Conservation (phyloP, 1,140 invertebrate genomes). For the Drosophila quadrilineata region DNA sequence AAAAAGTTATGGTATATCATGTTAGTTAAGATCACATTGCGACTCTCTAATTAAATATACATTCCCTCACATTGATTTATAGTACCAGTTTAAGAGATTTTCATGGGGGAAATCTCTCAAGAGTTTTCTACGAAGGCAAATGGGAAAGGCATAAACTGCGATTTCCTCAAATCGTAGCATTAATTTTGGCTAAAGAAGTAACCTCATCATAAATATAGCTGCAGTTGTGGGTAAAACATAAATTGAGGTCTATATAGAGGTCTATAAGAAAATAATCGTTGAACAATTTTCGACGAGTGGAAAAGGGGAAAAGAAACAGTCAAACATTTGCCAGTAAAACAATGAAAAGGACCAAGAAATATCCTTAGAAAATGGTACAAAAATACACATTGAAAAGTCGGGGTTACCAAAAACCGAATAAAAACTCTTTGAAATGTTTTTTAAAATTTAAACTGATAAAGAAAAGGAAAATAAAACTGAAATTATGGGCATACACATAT, state of each 20-base stretch:
- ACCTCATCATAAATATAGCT: slow-evolving; percentile 4
- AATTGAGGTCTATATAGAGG: slow-evolving; percentile 57
- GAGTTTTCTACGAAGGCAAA: neutral
- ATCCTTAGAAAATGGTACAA: neutral
- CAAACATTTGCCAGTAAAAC: slow-evolving; percentile 11
- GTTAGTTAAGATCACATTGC: too few species aligned
- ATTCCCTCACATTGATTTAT: too few species aligned
- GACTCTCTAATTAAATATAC: too few species aligned
- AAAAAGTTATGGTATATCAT: too few species aligned
- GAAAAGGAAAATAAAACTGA: slow-evolving; percentile 25
- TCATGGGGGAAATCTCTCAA: too few species aligned
- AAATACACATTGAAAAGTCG: slow-evolving; percentile 57
- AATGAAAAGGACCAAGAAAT: slow-evolving; percentile 39
- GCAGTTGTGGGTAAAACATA: too few species aligned
- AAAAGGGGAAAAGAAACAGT: neutral
- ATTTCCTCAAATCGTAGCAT: slow-evolving; percentile 72
- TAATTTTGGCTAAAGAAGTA: slow-evolving; percentile 20
- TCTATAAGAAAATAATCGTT: slow-evolving; percentile 44
- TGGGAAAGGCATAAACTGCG: slow-evolving; percentile 45
- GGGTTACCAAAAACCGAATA: slow-evolving; percentile 63
- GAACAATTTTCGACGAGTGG: slow-evolving; percentile 53
- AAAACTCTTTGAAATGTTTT: slow-evolving; percentile 66
- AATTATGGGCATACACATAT: neutral
- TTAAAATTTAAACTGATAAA: too few species aligned
- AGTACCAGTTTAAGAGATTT: too few species aligned